Base-by-base conservation (phyloP, 2,888 invertebrate species). In the Caenorhabditis panamensis region DNA sequence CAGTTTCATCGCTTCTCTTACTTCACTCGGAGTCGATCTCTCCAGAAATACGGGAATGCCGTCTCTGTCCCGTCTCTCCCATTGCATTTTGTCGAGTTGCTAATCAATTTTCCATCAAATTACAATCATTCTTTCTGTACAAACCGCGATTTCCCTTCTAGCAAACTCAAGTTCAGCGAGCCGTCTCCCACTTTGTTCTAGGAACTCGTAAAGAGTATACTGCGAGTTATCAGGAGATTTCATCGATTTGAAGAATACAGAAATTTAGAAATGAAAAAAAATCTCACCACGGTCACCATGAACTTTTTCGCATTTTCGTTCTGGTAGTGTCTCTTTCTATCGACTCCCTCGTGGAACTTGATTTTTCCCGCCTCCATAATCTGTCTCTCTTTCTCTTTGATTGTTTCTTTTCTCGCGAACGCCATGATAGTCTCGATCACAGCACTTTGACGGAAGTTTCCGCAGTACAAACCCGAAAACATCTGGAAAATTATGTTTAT, bases 401-500 rank as follows among this genome's bases (percentile, higher is more conserved):
- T 16, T n/a, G 4, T 66, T 31, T 49, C 51, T 0, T 18, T 8
- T 31, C 41, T 66, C 28, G 37, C 22, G 24, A 64, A 73, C 2
- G 37, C 16, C 36, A n/a, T 73, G 28, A 59, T 47, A 0, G 66
- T 28, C 18, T 73, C 66, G 13, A 59, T 8, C 6, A 41, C 59
- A 13, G 20, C n/a, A 53, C 59, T 73, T 0, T 28, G 49, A 9
- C 59, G 51, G 28, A 79, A 26, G n/a, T 66, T 67, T 8, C 78
- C 78, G 13, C 61, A 44, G 28, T 67, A 63, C n/a, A 75, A 64
- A 18, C 75, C 79, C 6, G 54, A 41, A n/a, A 79, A 64, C 37
- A 53, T 58, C 68, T 67, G 54, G 31, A 71, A 3, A n/a, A 11
- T 47, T 18, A 18, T 18, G 11, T 5, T 4, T 9, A 47, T 47